Evolutionary conservation across 2,888 invertebrate genomes (phyloP), one percentile per base, ranked within the genome.

Genomic region (Aricia artaxerxes): DNA sequence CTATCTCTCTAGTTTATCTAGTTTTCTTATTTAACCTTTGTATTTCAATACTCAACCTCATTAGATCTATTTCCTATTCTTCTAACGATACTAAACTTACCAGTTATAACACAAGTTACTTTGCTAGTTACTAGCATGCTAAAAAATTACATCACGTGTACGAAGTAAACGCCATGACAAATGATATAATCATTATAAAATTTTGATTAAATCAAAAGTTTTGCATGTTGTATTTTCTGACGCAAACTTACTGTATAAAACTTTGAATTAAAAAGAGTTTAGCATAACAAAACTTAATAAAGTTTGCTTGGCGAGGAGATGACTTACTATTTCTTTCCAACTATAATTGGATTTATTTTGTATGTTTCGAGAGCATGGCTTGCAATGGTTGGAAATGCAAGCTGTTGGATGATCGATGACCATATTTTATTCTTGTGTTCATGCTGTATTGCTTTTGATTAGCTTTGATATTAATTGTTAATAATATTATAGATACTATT

Each of bases 291-390:
- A 69, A 69, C 35, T 35, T 38, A 16, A 69, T 69, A 69, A 13
- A 69, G 69, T 69, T 69, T 69, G 4, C 35, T 13, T 13, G 16
- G 69, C 69, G 31, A 31, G 35, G 69, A 38, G 69, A 69, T 69
- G 69, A 69, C 69, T 69, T 69, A 69, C 13, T 69, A 69, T 69
- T 38, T 69, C 13, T 38, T 69, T 69, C 5, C 69, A 69, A 38
- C 69, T 69, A 16, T 69, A 69, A 69, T 69, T 69, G 69, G 69
- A 69, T 35, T 69, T 69, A 35, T 69, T 69, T 69, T 69, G 69
- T 38, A 35, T 69, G 69, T 69, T 35, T 64, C 69, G 16, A 69
- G 69, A 69, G 69, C 69, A 16, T 38, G 69, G 13, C 69, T 69
- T 69, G 69, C 35, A 69, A 35, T 69, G 35, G 69, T 35, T 35